These are phyloP conservation scores for Rhodeus uyekii DNA, from an alignment of 2,797 vertebrate genomes.

Conservation along the genomic window DNA sequence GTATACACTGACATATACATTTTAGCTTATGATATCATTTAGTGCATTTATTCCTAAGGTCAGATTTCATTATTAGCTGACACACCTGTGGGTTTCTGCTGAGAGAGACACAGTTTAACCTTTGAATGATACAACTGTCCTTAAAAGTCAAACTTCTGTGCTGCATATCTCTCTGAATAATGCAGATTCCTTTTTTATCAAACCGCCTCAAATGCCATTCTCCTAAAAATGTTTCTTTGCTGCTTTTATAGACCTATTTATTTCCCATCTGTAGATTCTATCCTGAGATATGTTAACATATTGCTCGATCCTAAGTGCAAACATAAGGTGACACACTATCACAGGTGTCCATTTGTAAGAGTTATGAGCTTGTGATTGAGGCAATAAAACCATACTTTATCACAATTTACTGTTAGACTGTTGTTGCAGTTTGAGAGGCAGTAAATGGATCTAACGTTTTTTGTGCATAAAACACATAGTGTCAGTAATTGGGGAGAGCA, in stretches of 20 bases:
- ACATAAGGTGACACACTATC: not conserved
- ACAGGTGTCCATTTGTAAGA: not conserved
- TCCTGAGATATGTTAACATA: not conserved
- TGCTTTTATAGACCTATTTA: not conserved
- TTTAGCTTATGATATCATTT: not conserved
- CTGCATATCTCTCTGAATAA: not conserved
- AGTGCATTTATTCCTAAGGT: not conserved
- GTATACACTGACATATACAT: slow-evolving; percentile 2
- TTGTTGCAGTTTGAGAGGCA: not conserved
- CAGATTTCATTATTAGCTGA: slow-evolving; percentile 8
- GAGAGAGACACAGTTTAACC: slow-evolving; percentile 1
- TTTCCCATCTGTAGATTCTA: not conserved
- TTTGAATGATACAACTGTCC: not conserved
- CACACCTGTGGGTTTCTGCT: slow-evolving; percentile 14
- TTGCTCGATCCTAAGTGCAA: not conserved
- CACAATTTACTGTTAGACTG: not conserved
- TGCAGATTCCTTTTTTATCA: not conserved
- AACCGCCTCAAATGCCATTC: not conserved
- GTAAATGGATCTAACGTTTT: not conserved
- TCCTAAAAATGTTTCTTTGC: not conserved
- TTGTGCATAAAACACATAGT: not conserved
- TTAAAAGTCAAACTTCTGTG: not conserved
- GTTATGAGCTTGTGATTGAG: not conserved
- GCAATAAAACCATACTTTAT: not conserved
- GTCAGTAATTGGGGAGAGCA: not conserved